These are phyloP conservation scores for Myzus persicae DNA, from an alignment of 1,140 invertebrate species.

Conservation along the genomic window DNA sequence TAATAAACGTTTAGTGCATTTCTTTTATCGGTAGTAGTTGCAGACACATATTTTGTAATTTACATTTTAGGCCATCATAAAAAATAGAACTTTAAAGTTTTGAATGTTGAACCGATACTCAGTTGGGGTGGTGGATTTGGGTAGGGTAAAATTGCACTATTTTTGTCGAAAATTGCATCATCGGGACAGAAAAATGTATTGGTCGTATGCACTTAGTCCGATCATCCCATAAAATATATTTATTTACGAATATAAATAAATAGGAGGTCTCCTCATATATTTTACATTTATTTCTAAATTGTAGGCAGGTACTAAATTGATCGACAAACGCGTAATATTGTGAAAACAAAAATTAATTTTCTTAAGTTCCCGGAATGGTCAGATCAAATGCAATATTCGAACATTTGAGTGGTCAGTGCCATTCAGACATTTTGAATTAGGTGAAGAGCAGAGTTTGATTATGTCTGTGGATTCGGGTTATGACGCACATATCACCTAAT, in stretches of 20 bases:
- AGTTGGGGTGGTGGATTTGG: neutral
- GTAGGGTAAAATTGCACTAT: neutral
- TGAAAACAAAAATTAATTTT: neutral
- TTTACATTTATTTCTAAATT: neutral
- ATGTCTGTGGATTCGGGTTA: neutral
- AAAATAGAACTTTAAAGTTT: too few species aligned
- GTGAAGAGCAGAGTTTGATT: neutral
- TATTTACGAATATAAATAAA: too few species aligned
- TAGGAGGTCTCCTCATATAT: neutral
- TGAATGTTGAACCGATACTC: neutral
- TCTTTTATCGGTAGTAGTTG: too few species aligned
- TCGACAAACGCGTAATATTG: neutral
- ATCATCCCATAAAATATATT: neutral
- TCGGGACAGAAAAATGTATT: neutral
- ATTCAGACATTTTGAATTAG: neutral
- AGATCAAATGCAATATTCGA: neutral
- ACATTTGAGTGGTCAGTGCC: too few species aligned
- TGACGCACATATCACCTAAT: neutral
- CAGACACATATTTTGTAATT: neutral
- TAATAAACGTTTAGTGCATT: neutral
- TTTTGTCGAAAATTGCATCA: neutral
- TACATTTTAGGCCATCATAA: neutral
- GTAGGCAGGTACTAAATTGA: neutral
- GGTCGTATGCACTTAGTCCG: neutral
- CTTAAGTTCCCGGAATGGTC: neutral